These are phyloP conservation scores for Varanus salvator DNA, from an alignment of 2,113 vertebrate genomes.

Conservation along the genomic window DNA sequence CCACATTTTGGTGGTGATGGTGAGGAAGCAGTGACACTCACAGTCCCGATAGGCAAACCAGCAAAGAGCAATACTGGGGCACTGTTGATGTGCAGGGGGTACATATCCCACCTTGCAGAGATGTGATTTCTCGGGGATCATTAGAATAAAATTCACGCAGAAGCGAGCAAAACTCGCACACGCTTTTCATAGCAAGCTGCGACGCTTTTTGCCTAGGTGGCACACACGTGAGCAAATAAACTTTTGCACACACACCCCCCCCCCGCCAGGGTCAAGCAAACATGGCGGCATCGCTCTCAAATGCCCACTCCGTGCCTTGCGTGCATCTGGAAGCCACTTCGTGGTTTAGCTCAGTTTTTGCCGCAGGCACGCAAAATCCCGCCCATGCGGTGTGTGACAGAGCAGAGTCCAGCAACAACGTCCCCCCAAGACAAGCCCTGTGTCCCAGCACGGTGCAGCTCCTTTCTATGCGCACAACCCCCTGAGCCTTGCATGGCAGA, in stretches of 20 bases:
- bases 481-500: not conserved
- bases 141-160: not conserved
- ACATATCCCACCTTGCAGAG: too few species aligned
- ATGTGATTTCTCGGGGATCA: not conserved
- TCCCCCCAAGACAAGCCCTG: too few species aligned
- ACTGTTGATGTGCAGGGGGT: too few species aligned
- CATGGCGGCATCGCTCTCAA: not conserved
- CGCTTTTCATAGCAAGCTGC: too few species aligned
- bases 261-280: not conserved
- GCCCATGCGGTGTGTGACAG: not conserved
- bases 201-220: too few species aligned
- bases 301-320: too few species aligned
- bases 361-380: not conserved
- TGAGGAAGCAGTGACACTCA: not conserved
- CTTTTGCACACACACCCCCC: not conserved
- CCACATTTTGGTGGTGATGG: too few species aligned
- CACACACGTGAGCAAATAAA: not conserved
- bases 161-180: not conserved
- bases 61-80: not conserved
- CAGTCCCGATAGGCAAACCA: not conserved
- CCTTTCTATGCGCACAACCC: too few species aligned
- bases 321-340: not conserved
- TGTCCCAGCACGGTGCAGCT: too few species aligned
- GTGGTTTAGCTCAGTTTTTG: too few species aligned
- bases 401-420: not conserved